Evolutionary conservation across 2,888 invertebrate species (phyloP).

Genomic region (Diaprepes abbreviatus): DNA sequence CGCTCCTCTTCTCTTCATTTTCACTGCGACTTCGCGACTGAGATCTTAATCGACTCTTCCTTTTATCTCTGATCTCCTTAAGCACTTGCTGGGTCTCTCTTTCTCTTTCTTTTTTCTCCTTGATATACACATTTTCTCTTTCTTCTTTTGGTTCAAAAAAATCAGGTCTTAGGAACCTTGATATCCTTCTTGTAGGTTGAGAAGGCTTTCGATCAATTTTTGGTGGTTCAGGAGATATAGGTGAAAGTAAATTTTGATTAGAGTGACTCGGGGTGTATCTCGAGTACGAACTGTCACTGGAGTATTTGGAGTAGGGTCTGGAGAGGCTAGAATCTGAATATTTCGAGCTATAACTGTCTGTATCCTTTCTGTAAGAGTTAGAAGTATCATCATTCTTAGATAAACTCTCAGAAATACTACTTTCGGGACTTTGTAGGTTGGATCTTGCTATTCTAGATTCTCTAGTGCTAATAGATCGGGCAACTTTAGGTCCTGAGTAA

Average conservation of each 20-base stretch:
- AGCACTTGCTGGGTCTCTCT: constrained; percentile 78
- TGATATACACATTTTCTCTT: constrained; percentile 76
- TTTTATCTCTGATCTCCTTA: constrained; percentile 77
- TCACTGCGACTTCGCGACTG: constrained; percentile 56
- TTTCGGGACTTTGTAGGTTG: constrained; percentile 61
- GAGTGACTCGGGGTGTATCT: constrained; percentile 54
- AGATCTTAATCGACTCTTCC: constrained; percentile 62
- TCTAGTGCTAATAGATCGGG: constrained; percentile 57
- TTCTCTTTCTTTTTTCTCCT: constrained; percentile 76
- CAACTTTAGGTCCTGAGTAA: constrained; percentile 55
- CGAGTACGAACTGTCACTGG: constrained; percentile 53
- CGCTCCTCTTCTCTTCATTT: constrained; percentile 22
- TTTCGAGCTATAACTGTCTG: constrained; percentile 53
- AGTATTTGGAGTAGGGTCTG: constrained; percentile 57
- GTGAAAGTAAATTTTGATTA: constrained; percentile 43
- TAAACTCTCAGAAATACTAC: constrained; percentile 62
- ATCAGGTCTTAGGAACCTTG: constrained; percentile 83
- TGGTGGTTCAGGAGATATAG: constrained; percentile 56
- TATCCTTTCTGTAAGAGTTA: constrained; percentile 47
- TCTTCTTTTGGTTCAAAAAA: constrained; percentile 78
- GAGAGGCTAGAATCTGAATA: constrained; percentile 57
- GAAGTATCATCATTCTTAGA: constrained; percentile 55
- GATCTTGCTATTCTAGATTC: constrained; percentile 54
- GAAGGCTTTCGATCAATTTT: constrained; percentile 61
- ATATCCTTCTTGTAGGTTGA: constrained; percentile 72